Evolutionary conservation across 2,797 vertebrate species (phyloP), one percentile per base, ranked within the genome.

Genomic region (Hyperoplus immaculatus): DNA sequence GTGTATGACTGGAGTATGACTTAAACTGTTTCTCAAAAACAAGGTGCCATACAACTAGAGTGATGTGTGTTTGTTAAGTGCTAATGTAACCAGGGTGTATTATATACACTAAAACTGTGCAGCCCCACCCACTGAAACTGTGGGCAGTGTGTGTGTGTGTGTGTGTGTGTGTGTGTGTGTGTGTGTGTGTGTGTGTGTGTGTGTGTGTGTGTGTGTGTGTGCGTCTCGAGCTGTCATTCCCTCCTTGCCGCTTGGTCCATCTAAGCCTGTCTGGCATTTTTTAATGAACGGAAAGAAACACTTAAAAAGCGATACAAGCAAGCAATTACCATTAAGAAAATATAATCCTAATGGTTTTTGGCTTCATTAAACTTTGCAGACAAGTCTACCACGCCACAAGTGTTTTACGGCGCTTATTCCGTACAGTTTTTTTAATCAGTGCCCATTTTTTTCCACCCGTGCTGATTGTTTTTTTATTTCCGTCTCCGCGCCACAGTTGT

Each of bases 281-380:
- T 87, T 90, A 92, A 89, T 88, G 88, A 86, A 85, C 9, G 73
- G 84, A 92, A 90, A 90, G 78, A 83, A 92, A 87, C 86, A 90
- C 86, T 90, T 90, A 83, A 81, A 88, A 87, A 83, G 86, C 84
- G 83, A 89, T 85, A 76, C 49, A 75, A 84, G 58, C 45, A 1
- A 75, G 76, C 78, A 81, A 84, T 90, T 83, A 86, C 75, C 86
- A 88, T 88, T 84, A 87, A 81, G 67, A 82, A 84, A 87, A 86
- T 82, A 82, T 84, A 85, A 88, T 85, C 69, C 75, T 88, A 80
- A 90, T 86, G 77, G 71, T 29, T 86, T 86, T 76, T 84, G 71
- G 87, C 88, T 86, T 89, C 77, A 85, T 88, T 92, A 83, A 86
- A 87, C 75, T 71, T 82, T 4, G 8, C 78, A 85, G 85, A 85